Base-by-base conservation (phyloP, 30 jellyfish, hydroid and myxozoan genomes). In the Clytia hemisphaerica region DNA sequence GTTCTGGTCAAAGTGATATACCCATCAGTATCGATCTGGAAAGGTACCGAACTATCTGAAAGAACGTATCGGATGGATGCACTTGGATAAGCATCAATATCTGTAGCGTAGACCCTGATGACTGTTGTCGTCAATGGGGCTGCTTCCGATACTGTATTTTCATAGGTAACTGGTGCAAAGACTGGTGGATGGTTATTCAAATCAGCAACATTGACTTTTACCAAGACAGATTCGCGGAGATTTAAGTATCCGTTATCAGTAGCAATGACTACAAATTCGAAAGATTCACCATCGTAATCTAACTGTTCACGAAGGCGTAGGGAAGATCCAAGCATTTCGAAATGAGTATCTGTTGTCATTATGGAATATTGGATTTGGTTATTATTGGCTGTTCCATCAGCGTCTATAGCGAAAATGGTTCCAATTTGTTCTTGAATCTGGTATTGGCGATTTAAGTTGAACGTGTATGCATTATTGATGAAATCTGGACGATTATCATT, bases 201-300 rank as follows among this genome's bases (percentile, higher is more conserved):
- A 69, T 88, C 95, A 31, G 78, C 57, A 37, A 88, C 57, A 30
- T 51, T 61, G 18, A 88, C 75, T 27, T 57, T 81, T 10, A 88
- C 86, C 51, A 88, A 42, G 45, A 83, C 85, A 6, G 85, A 45
- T 37, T 78, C 74, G 22, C 50, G 42, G 14, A 90, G 61, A n/a
- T 78, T 46, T 21, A 93, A 88, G 1, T 70, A 28, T 12, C 97
- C 97, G 32, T 51, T 21, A 61, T 88, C 97, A 9, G 63, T 22
- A 25, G 92, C 97, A 33, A 75, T 49, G 72, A 73, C 97, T 44
- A 79, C 91, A n/a, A 88, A 67, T 3, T 84, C 72, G 67, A 80
- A 88, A 1, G 71, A 38, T 37, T 88, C 54, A 25, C 81, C 21
- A 36, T 67, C 82, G 58, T 53, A 88, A 82, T 76, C 86, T 45